A percentile compares a stretch with the other conserved stretches of the same genome.
Evolutionary conservation across 2,113 vertebrate genomes (phyloP).

Genomic region (Chamaea fasciata): DNA sequence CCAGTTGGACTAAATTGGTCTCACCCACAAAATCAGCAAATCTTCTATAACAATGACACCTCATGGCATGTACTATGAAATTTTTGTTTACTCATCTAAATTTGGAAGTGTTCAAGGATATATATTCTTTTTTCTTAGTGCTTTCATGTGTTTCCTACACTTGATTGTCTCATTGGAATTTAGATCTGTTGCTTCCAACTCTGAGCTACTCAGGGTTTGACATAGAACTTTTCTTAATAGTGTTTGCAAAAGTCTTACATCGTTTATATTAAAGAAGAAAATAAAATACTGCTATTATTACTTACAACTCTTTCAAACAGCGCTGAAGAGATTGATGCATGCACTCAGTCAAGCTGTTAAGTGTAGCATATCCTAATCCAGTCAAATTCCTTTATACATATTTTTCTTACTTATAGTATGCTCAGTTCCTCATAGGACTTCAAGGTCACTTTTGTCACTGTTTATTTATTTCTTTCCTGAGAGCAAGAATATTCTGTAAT

Average conservation of each 20-base stretch:
- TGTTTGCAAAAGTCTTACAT: neutral
- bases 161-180: neutral
- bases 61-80: neutral
- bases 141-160: neutral
- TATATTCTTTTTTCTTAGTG: neutral
- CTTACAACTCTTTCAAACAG: neutral
- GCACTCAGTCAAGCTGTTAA: neutral
- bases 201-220: neutral
- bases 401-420: slow-evolving; percentile 6
- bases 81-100: neutral
- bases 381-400: neutral
- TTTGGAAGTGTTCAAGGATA: neutral
- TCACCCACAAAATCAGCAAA: neutral
- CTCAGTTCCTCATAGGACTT: neutral
- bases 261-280: slow-evolving; percentile 1
- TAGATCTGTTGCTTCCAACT: neutral
- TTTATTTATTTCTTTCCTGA: neutral
- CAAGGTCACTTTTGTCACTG: neutral
- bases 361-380: neutral
- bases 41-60: neutral
- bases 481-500: neutral
- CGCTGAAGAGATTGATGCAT: neutral
- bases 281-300: neutral
- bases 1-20: neutral
- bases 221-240: neutral